These are phyloP conservation scores for Peucedramus taeniatus DNA, from an alignment of 2,113 vertebrate species.

Conservation along the genomic window DNA sequence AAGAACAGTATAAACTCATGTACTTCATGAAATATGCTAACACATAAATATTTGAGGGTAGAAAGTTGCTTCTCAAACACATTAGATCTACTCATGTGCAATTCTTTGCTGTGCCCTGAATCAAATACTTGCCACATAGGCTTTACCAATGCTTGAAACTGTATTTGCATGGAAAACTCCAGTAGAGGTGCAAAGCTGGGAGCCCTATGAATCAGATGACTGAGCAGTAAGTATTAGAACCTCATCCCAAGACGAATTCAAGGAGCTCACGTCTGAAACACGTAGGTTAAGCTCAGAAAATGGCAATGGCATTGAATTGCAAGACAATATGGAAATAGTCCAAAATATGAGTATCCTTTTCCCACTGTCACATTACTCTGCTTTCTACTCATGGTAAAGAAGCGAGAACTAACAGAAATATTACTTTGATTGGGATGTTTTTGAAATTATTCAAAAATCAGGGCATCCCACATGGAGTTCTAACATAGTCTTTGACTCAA, in stretches of 20 bases:
- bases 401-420: neutral
- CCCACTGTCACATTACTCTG: neutral
- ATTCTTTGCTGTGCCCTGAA: neutral
- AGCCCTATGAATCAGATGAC: neutral
- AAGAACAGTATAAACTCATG: neutral
- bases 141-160: neutral
- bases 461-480: neutral
- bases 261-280: neutral
- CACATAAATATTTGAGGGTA: neutral
- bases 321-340: neutral
- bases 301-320: neutral
- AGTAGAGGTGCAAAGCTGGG: neutral
- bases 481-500: neutral
- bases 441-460: neutral
- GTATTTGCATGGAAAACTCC: neutral
- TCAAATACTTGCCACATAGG: neutral
- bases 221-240: neutral
- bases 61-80: neutral
- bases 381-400: neutral
- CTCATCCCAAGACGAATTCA: neutral
- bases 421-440: neutral
- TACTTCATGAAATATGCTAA: neutral
- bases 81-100: neutral
- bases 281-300: neutral
- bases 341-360: neutral